Conservation (phyloP, 2,113 vertebrate species). For the Lagopus muta region DNA sequence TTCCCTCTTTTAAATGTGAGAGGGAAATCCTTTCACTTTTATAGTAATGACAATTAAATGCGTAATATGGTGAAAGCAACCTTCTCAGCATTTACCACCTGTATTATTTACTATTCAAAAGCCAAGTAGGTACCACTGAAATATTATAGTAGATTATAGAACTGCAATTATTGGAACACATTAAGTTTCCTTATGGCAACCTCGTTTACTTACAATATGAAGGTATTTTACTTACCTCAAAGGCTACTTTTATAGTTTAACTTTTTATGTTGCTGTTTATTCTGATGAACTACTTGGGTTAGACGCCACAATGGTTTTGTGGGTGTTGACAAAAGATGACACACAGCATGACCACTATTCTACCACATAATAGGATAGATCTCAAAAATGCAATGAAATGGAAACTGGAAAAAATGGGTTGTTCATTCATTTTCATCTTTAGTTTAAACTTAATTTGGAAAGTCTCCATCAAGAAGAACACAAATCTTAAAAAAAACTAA, state of each 20-base stretch:
- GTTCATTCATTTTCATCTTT: background rate
- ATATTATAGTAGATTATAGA: background rate
- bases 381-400: background rate
- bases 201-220: background rate
- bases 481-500: background rate
- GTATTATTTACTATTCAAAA: background rate
- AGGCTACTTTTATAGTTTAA: background rate
- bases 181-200: background rate
- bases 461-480: background rate
- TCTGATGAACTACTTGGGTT: background rate
- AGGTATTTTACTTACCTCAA: background rate
- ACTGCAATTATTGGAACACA: background rate
- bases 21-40: background rate
- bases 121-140: background rate
- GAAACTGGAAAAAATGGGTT: background rate
- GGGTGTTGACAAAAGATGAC: background rate
- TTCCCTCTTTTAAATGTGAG: background rate
- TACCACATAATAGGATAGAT: background rate
- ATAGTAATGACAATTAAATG: background rate
- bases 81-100: background rate
- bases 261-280: background rate
- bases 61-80: background rate
- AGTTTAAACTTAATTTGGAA: background rate
- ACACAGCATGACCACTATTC: background rate
- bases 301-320: background rate